Conservation (phyloP, 2,113 vertebrate genomes). For the Malurus alboscapulatus region DNA sequence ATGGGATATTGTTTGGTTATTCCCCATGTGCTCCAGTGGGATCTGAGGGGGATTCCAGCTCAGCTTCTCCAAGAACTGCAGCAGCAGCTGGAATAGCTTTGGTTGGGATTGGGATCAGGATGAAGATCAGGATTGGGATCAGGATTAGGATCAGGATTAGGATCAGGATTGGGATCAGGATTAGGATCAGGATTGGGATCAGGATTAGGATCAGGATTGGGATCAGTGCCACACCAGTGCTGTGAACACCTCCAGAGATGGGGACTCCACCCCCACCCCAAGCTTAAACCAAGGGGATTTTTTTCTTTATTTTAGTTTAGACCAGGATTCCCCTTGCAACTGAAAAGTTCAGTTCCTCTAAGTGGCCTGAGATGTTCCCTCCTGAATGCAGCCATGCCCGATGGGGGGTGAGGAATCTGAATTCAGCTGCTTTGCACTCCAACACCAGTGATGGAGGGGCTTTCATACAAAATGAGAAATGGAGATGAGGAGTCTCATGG, state of each 20-base stretch:
- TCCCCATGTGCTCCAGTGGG: not conserved
- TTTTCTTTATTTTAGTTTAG: not conserved
- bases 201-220: not conserved
- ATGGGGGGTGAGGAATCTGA: not conserved
- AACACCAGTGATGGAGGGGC: accelerated
- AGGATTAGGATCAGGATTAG: not conserved
- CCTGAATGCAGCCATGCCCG: not conserved
- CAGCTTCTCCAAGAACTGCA: not conserved
- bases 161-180: too few species aligned
- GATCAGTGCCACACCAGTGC: too few species aligned
- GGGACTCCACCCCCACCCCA: not conserved
- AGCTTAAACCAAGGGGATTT: not conserved
- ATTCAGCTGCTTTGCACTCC: not conserved
- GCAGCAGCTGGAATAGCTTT: not conserved
- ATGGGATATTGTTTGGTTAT: not conserved
- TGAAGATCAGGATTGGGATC: not conserved
- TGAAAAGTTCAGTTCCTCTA: not conserved
- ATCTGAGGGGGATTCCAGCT: not conserved
- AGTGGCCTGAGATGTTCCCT: not conserved
- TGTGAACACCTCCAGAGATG: not conserved
- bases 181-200: too few species aligned
- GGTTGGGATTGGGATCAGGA: too few species aligned
- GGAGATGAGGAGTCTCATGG: not conserved
- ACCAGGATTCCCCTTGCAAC: not conserved
- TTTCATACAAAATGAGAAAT: not conserved